Base-by-base conservation (phyloP, 2,888 invertebrate genomes). In the Cephus pulcher region DNA sequence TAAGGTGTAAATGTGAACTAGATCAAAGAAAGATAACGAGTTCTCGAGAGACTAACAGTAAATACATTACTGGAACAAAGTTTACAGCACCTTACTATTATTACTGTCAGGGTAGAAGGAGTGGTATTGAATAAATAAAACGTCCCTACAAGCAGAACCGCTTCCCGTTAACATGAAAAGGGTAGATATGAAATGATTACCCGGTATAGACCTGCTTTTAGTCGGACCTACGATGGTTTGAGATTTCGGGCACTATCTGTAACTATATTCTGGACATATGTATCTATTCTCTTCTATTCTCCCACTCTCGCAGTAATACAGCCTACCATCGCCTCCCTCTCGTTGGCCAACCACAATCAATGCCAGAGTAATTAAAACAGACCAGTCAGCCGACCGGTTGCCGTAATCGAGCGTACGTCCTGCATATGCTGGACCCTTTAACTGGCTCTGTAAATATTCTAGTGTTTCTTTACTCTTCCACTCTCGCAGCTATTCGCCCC, bases 321-420 rank as follows among this genome's bases (percentile, higher is more conserved):
- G 56, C 9, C 32, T 32, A 6, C 71, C 12, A 15, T 71, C 71
- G 30, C 4, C 37, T 77, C 71, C 74, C 80, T 77, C 78, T 56
- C 70, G 76, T 78, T 78, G 73, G 79, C 76, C 77, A 78, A 80
- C 79, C 82, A 80, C 84, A 84, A 83, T 84, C 84, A 82, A 84
- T 82, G 83, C 81, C 77, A 80, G 79, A 79, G 84, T 82, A 83
- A 84, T 84, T 84, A 83, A 83, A 84, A 82, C 82, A 76, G 82
- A 79, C 80, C 73, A 76, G 80, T 77, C 80, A 76, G 78, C 79
- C 79, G 80, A 82, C 79, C 74, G 79, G 80, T 80, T 77, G 79
- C 82, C 80, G 82, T 81, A 82, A 82, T 83, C 81, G 79, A 84
- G 82, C 81, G 81, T 80, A 79, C 69, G 34, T 71, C 73, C 73